A percentile compares a stretch with the other conserved stretches of the same genome.
These are phyloP conservation scores for Heliconius eleuchia DNA, from an alignment of 1,140 invertebrate genomes.

Conservation along the genomic window DNA sequence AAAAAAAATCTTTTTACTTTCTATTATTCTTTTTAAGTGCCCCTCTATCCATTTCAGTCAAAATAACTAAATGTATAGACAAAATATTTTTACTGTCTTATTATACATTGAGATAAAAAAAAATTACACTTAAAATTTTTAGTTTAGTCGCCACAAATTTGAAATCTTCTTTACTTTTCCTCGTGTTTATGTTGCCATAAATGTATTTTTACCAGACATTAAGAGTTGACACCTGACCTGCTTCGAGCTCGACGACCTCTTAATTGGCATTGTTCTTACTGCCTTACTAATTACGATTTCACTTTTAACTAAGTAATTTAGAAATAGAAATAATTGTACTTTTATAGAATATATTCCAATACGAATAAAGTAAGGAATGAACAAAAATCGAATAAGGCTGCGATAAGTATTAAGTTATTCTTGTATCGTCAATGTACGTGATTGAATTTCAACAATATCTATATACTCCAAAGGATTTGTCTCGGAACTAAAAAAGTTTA, in stretches of 20 bases:
- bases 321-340: neutral
- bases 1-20: too few species aligned
- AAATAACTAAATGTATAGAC: too few species aligned
- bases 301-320: constrained; percentile 12
- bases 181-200: neutral
- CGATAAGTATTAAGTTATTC: neutral
- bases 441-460: neutral
- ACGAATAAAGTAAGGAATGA: neutral
- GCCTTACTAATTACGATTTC: constrained; percentile 30
- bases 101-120: too few species aligned
- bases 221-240: constrained; percentile 33
- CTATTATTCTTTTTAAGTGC: too few species aligned
- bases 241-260: constrained; percentile 34
- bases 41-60: too few species aligned
- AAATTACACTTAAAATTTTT: too few species aligned
- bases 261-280: constrained; percentile 33
- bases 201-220: neutral
- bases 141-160: too few species aligned
- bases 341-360: too few species aligned
- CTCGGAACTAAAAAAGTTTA: neutral
- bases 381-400: neutral
- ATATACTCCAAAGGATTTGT: neutral
- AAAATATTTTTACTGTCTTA: too few species aligned
- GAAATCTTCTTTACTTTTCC: neutral
- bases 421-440: neutral